These are phyloP conservation scores for Benitochromis conjunctus DNA, from an alignment of 2,113 vertebrate species.

Conservation along the genomic window DNA sequence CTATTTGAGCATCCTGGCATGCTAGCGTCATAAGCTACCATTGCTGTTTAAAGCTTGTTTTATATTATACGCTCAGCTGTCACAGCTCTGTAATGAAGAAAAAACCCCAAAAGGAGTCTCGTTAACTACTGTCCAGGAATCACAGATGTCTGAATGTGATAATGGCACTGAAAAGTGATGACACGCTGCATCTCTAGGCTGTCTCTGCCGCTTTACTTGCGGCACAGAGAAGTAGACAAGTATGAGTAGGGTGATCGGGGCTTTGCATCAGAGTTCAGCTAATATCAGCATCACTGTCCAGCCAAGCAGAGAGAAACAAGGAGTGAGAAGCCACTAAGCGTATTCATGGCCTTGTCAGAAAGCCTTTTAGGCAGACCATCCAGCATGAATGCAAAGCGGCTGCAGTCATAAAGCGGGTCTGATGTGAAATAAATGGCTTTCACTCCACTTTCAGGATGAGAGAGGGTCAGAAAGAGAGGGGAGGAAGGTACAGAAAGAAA, in stretches of 20 bases:
- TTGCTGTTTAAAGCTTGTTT: neutral
- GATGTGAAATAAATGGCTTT: slow-evolving; percentile 70
- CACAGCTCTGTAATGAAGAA: neutral
- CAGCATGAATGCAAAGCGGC: slow-evolving; percentile 57
- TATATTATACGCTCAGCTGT: neutral
- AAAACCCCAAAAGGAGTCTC: neutral
- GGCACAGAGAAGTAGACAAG: slow-evolving; percentile 7
- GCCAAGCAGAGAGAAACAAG: slow-evolving; percentile 49
- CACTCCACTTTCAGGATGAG: slow-evolving; percentile 33
- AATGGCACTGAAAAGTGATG: neutral
- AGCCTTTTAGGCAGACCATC: slow-evolving; percentile 58
- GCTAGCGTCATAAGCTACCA: neutral
- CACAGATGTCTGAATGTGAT: neutral
- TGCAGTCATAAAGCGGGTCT: slow-evolving; percentile 59
- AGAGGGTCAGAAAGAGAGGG: neutral
- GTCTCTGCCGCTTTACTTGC: neutral
- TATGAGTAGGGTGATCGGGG: slow-evolving; percentile 8
- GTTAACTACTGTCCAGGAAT: neutral
- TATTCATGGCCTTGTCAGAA: slow-evolving; percentile 70
- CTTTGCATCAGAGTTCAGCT: slow-evolving; percentile 49
- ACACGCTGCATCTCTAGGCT: neutral
- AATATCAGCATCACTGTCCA: slow-evolving; percentile 61
- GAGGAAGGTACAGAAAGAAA: neutral
- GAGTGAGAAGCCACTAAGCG: slow-evolving; percentile 55
- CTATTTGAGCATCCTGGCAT: neutral